phyloP scores from a whole-genome alignment of 2,113 vertebrate species.

The Jaculus jaculus region DNA sequence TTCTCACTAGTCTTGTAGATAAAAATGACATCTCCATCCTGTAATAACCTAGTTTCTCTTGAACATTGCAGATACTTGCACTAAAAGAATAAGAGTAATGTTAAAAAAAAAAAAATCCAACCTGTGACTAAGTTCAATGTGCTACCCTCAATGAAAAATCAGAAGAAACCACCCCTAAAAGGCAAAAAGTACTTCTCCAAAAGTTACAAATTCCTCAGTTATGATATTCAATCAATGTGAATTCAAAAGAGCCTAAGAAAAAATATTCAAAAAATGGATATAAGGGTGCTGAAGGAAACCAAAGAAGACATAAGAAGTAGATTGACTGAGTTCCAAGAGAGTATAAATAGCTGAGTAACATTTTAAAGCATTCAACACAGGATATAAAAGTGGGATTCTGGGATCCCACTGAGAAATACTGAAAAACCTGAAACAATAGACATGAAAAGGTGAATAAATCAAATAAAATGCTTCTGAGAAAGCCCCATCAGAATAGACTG shows the following conservation, averaged over 20 bases:
- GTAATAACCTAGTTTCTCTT: neutral
- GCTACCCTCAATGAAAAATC: neutral
- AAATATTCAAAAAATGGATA: neutral
- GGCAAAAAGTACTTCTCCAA: neutral
- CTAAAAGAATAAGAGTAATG: neutral
- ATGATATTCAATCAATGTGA: neutral
- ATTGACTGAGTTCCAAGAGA: neutral
- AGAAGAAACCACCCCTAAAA: neutral
- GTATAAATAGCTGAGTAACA: neutral
- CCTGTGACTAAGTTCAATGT: neutral
- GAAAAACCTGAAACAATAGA: too few relatives aligned
- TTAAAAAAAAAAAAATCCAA: neutral
- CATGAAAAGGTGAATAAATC: too few relatives aligned
- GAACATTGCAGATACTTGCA: neutral
- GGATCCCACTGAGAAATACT: too few relatives aligned
- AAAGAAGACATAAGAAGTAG: neutral
- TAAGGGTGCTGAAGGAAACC: too few relatives aligned
- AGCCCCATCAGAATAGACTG: too few relatives aligned
- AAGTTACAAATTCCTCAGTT: neutral
- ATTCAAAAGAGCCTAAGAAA: neutral
- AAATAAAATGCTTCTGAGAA: too few relatives aligned
- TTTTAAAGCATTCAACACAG: neutral
- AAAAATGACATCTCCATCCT: too few relatives aligned
- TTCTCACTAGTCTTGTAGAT: neutral
- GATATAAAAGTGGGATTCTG: neutral